Evolutionary conservation across 2,113 vertebrate species (phyloP), one percentile per base, ranked within the genome.

Genomic region (Vidua chalybeata): DNA sequence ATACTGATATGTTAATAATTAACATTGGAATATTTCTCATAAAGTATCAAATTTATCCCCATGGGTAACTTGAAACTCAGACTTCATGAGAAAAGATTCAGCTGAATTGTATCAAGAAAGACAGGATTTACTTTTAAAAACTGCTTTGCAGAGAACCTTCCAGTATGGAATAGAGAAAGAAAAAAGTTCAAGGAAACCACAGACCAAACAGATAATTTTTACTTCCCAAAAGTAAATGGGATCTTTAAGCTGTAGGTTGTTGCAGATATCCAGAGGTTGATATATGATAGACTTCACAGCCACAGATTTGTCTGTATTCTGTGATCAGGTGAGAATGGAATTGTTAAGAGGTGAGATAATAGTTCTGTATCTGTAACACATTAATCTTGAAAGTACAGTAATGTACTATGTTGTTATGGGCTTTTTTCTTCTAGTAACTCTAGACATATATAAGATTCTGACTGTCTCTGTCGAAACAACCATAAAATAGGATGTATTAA

Each of bases 311-410:
- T 20, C 45, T 87, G 15, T 64, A 43, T 85, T 72, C 58, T 83
- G 43, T 74, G n/a, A 77, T n/a, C 23, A 91, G 51, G 69, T 88
- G 84, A 71, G 84, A 97, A 97, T 94, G 61, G 66, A 96, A 94
- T 93, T 87, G 54, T 66, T 91, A 84, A 80, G 58, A 95, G n/a
- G 82, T 97, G 92, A 75, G 84, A 64, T 37, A 96, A 94, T n/a
- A 84, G 49, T 68, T 90, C 46, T 30, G 7, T 90, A 58, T 30
- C 71, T 71, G 6, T 41, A 68, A 85, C 43, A 67, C 37, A 45
- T 82, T 75, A 24, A 48, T 91, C 84, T 74, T 93, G 64, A 49
- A 75, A 82, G 46, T 61, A 39, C 13, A 63, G 49, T 91, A 90
- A 71, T 73, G 31, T 12, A 52, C 39, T 62, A 54, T 33, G n/a